These are phyloP conservation scores for Rotaria socialis DNA, from an alignment of 2,888 invertebrate species.

Conservation along the genomic window DNA sequence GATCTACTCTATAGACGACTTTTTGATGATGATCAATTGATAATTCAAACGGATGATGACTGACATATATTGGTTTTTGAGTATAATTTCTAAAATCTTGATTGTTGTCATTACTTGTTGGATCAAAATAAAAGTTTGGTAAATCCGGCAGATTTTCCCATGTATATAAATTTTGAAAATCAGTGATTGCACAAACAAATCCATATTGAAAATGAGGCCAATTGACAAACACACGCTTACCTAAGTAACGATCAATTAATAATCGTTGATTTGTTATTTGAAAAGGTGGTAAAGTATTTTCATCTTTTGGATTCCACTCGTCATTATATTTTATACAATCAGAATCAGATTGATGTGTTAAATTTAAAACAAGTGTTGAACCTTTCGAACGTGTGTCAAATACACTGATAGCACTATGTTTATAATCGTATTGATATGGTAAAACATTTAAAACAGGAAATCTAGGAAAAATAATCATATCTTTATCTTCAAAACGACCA, in stretches of 20 bases:
- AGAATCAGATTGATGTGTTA: background rate
- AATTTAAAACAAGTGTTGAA: background rate
- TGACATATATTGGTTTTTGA: background rate
- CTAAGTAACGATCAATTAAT: conserved; percentile 24
- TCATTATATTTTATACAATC: conserved; percentile 2
- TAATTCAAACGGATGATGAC: background rate
- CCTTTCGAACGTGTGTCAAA: background rate
- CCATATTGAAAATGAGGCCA: conserved; percentile 34
- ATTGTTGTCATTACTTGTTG: background rate
- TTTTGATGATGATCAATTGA: background rate
- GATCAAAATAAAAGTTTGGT: background rate
- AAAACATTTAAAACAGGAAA: conserved; percentile 18
- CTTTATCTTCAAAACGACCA: background rate
- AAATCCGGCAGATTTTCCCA: background rate
- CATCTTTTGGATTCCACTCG: background rate
- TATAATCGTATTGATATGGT: background rate
- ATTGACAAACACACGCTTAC: conserved; percentile 13
- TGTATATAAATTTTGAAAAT: background rate
- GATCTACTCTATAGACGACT: background rate
- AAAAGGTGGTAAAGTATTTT: background rate
- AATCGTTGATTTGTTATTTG: background rate
- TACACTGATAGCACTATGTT: background rate
- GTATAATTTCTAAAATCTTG: background rate
- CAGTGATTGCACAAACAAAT: conserved; percentile 15
- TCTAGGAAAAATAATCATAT: background rate